Evolutionary conservation across 2,888 invertebrate species (phyloP), one percentile per base, ranked within the genome.

Genomic region (Opisthograptis luteolata): DNA sequence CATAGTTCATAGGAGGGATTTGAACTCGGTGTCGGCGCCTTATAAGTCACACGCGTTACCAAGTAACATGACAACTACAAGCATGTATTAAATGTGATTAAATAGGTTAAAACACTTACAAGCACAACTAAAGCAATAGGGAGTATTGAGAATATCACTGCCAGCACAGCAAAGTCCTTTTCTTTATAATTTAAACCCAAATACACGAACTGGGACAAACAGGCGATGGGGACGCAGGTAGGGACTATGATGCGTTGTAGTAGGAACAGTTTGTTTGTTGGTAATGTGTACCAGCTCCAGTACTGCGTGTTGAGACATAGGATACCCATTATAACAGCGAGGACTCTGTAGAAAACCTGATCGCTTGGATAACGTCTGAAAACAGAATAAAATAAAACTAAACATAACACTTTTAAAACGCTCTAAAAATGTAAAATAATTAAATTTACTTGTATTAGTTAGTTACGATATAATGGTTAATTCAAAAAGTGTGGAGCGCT

Each of bases 341-440:
- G 8, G 1, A 19, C 17, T 13, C n/a, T 15, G 19, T 42, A 42
- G n/a, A 34, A 34, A 1, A 4, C n/a, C 6, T 42, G 42, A 3
- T 42, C 22, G 12, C 27, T 12, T n/a, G 42, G 42, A 13, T 42
- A 10, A 0, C n/a, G 25, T 6, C 42, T 42, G 25, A 19, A 42
- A 34, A 8, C 25, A 28, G n/a, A 19, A n/a, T n/a, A n/a, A n/a
- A n/a, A n/a, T n/a, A n/a, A n/a, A n/a, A n/a, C n/a, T n/a, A n/a
- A n/a, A n/a, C n/a, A n/a, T n/a, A n/a, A n/a, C n/a, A n/a, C n/a
- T n/a, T n/a, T n/a, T n/a, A n/a, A n/a, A n/a, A n/a, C n/a, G n/a
- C n/a, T n/a, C n/a, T n/a, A n/a, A n/a, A n/a, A n/a, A n/a, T n/a
- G n/a, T n/a, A n/a, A n/a, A n/a, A n/a, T n/a, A n/a, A n/a, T n/a